phyloP scores from a whole-genome alignment of 2,797 vertebrate species.

The Dryobates pubescens region DNA sequence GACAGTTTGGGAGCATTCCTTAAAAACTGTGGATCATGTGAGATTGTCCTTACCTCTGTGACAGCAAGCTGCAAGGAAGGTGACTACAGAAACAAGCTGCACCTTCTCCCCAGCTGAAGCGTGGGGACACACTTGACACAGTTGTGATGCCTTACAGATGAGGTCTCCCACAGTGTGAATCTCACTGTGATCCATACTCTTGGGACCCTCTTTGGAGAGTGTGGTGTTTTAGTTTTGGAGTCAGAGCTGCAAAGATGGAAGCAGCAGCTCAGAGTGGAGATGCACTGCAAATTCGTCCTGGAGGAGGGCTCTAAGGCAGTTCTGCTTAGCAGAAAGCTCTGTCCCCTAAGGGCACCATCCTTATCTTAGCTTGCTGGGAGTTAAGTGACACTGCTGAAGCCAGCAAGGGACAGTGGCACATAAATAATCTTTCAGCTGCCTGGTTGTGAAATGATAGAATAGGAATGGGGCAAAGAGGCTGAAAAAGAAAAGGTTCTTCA shows the following conservation, averaged over 20 bases:
- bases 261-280: background rate
- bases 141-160: background rate
- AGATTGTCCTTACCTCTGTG: background rate
- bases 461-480: background rate
- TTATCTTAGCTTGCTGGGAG: background rate
- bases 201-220: background rate
- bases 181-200: background rate
- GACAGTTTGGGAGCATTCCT: background rate
- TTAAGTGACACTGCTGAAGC: background rate
- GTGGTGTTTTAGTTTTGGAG: background rate
- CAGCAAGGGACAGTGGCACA: background rate
- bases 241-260: background rate
- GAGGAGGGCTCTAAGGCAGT: background rate
- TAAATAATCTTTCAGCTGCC: background rate
- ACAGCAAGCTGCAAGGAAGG: background rate
- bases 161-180: background rate
- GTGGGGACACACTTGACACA: background rate
- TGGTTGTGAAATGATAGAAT: background rate
- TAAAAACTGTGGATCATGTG: fast-evolving
- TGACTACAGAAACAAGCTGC: background rate
- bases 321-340: background rate
- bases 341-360: background rate
- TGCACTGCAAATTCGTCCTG: background rate
- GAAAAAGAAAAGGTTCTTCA: background rate
- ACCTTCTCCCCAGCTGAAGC: background rate